Base-by-base conservation (phyloP, 2,888 invertebrate genomes). In the Xylota sylvarum region DNA sequence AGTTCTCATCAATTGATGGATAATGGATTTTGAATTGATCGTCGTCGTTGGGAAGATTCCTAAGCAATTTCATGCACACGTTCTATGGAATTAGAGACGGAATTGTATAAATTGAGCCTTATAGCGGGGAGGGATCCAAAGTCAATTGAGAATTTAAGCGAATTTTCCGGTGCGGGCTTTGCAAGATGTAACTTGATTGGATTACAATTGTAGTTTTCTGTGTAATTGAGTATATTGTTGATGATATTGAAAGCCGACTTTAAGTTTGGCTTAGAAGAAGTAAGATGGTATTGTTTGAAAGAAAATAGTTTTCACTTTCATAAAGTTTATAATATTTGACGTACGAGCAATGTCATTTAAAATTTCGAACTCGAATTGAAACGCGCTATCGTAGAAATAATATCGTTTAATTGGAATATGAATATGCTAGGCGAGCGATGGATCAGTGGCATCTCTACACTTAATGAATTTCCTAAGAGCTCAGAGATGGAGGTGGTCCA, bases 11-110 rank as follows among this genome's bases (percentile, higher is more conserved):
- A 76, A 79, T 79, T 79, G 70, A 79, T 64, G 56, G 73, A 73
- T 73, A 80, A 80, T 80, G 72, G 79, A 73, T 72, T 80, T 72
- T 58, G 65, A 80, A 80, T 80, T 73, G 72, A 64, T 74, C 32
- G 74, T 56, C 30, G 43, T 70, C 27, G 37, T 6, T n/a, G 40
- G n/a, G 43, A 56, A 70, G 43, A 70, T 43, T 56, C 56, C 30
- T 17, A 55, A 43, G 55, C 43, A 56, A 67, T 67, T 52, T 55
- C 40, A 37, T 67, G 27, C 27, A 37, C 37, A 48, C 23, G 37
- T 4, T 50, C n/a, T 43, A 65, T 48, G 27, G 19, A 6, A 50
- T 50, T 19, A 12, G 23, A 32, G 30, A 23, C 4, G 5, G 35
- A 46, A 35, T 58, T 58, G 10, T 72, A 14, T 58, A 72, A 60